Evolutionary conservation across 2,888 invertebrate species (phyloP).

Genomic region (Andrena haemorrhoa): DNA sequence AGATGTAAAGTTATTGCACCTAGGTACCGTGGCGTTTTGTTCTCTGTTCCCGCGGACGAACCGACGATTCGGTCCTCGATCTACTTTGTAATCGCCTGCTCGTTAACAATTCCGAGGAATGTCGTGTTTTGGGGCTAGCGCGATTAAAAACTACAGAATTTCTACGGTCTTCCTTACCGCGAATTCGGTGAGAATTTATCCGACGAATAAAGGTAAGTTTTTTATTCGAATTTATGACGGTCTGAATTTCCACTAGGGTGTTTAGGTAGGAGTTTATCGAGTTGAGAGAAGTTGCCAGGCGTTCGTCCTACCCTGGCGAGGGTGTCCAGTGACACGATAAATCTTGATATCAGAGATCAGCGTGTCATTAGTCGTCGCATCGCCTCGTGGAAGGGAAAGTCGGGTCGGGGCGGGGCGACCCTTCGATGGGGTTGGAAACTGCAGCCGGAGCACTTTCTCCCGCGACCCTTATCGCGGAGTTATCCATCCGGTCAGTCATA

Average conservation of each 20-base stretch:
- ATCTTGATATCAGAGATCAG: conserved; percentile 1
- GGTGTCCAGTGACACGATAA: not conserved
- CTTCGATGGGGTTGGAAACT: conserved; percentile 25
- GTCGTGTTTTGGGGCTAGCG: not conserved
- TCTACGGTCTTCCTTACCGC: no score
- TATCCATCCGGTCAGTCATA: conserved; percentile 37
- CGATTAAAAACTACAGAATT: not conserved
- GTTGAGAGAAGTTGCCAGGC: not conserved
- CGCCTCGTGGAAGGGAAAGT: conserved; percentile 24
- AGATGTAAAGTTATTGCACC: conserved; percentile 49
- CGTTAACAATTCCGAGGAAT: not conserved
- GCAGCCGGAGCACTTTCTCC: conserved; percentile 51
- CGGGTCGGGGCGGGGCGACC: conserved; percentile 20
- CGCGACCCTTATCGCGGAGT: conserved; percentile 40
- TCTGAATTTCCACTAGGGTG: no score
- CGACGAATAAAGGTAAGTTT: no score
- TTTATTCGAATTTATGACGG: no score
- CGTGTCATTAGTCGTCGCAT: not conserved
- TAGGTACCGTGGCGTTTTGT: not conserved
- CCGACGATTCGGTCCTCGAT: not conserved
- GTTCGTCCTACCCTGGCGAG: not conserved
- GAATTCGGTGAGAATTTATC: no score
- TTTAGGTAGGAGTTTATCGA: not conserved
- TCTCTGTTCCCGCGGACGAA: conserved; percentile 9
- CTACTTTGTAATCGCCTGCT: not conserved